Base-by-base conservation (phyloP, 2,888 invertebrate species). In the Sesia bembeciformis region DNA sequence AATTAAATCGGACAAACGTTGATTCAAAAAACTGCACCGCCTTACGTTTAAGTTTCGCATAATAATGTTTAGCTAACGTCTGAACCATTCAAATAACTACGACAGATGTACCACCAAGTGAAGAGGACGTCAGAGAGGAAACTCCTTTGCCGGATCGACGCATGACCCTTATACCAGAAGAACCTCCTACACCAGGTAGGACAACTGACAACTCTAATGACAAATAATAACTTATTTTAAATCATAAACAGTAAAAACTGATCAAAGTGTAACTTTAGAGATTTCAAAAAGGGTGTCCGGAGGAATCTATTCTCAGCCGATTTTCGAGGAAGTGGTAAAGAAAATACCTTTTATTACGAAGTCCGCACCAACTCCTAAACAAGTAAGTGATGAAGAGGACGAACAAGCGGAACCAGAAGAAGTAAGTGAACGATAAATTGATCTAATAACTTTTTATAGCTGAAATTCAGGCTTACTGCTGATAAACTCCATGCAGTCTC, bases 81-180 rank as follows among this genome's bases (percentile, higher is more conserved):
- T 23, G 23, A 23, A 23, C 23, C 23, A 23, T 23, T 23, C 23
- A 23, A 23, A 23, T 23, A 23, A 23, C 23, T 46, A 56, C 62
- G 67, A 75, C 82, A 85, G 84, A 84, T 76, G 63, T 65, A 57
- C 64, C 78, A 52, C 75, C 73, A 60, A 68, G 58, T 53, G 78
- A 76, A 55, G 84, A 80, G 51, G 62, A 53, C 39, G 54, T 55
- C 68, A 75, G 76, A 65, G 84, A 84, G 65, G 83, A 78, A 57
- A 78, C 83, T 4, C 79, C 63, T 40, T 57, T 78, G 53, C 61
- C 72, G n/a, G 82, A 82, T 62, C 76, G 88, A 55, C 79, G 90
- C 58, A 85, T 89, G 87, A 88, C 88, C 46, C 76, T 88, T 42
- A 69, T 86, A 62, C 63, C 78, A 5, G 78, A 83, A 46, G 46